phyloP scores from a whole-genome alignment of 2,797 vertebrate species.

The Cirrhinus mrigala region DNA sequence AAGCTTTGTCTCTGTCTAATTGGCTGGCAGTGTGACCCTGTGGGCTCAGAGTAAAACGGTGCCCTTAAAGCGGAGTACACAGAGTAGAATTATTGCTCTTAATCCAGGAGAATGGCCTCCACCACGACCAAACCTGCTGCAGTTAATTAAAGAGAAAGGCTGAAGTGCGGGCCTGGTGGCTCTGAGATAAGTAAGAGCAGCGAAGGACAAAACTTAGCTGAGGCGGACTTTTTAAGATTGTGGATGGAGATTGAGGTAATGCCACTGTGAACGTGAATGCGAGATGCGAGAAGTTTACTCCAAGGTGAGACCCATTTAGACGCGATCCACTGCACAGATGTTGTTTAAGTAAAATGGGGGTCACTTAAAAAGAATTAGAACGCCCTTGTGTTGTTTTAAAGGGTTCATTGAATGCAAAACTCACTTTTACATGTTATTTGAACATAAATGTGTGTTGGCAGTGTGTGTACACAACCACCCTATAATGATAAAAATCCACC shows the following conservation, averaged over 20 bases:
- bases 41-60: conserved; percentile 3
- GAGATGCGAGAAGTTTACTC: conserved; percentile 26
- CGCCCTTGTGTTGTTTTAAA: not conserved
- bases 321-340: not conserved
- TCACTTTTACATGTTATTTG: no score
- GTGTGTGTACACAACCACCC: no score
- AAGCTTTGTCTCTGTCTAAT: conserved; percentile 52
- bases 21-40: conserved; percentile 13
- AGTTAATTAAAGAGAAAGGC: conserved; percentile 54
- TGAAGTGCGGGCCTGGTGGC: conserved; percentile 28
- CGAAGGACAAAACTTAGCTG: conserved; percentile 30
- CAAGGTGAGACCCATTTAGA: conserved; percentile 4
- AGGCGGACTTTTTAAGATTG: conserved; percentile 28
- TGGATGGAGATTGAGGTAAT: conserved; percentile 19
- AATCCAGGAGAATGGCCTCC: conserved; percentile 37
- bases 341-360: not conserved
- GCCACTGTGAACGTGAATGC: conserved; percentile 7
- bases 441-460: no score
- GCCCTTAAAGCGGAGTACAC: conserved; percentile 19
- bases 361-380: conserved; percentile 14
- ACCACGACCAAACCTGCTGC: conserved; percentile 25
- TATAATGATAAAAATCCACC: no score
- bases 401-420: no score
- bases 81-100: conserved; percentile 36
- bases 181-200: conserved; percentile 41